phyloP scores from a whole-genome alignment of 2,888 invertebrate species.

The Reticulitermes lucifugus region DNA sequence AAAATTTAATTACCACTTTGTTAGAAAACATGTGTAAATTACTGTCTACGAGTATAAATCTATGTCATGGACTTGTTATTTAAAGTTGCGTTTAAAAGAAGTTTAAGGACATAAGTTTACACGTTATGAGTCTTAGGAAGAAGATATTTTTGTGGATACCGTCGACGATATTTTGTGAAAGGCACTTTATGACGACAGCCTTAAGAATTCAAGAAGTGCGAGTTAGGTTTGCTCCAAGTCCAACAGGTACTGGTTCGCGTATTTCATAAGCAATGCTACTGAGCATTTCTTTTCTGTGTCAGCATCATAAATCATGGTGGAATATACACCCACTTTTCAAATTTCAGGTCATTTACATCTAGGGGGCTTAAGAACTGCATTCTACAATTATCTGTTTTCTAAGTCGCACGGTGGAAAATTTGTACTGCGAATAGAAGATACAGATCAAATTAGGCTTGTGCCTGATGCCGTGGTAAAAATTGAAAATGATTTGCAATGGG shows the following conservation, averaged over 20 bases:
- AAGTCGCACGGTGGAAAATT: conserved; percentile 83
- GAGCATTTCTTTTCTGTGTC: neutral
- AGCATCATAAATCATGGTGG: no score
- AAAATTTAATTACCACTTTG: no score
- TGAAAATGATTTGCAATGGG: conserved; percentile 84
- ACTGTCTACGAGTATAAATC: no score
- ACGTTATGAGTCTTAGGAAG: no score
- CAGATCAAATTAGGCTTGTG: conserved; percentile 88
- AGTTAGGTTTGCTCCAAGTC: conserved; percentile 96
- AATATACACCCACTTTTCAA: no score
- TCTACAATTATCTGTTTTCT: conserved; percentile 95
- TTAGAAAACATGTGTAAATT: no score
- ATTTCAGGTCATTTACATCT: conserved; percentile 84
- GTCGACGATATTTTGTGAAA: neutral
- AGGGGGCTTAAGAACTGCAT: conserved; percentile 94
- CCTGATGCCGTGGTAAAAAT: conserved; percentile 83
- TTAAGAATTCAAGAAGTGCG: conserved; percentile 63
- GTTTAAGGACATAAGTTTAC: neutral
- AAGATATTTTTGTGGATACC: neutral
- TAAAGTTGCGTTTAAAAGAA: neutral
- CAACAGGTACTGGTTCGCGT: conserved; percentile 75
- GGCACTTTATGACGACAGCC: neutral
- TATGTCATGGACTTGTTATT: neutral
- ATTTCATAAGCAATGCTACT: neutral
- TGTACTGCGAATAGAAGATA: conserved; percentile 96